These are phyloP conservation scores for Mimumesa dahlbomi DNA, from an alignment of 2,888 invertebrate genomes.

Conservation along the genomic window DNA sequence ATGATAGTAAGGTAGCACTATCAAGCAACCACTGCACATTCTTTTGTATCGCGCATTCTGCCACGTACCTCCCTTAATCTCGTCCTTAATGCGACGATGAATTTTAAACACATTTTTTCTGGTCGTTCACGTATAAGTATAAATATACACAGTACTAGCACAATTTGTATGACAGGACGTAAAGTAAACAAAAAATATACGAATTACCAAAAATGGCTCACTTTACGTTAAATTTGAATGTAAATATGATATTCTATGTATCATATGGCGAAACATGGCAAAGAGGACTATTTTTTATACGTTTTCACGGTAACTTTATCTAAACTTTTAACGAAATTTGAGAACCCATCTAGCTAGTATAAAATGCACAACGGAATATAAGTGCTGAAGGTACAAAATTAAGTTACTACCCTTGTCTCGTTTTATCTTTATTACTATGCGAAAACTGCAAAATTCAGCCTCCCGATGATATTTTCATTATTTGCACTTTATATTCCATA, in stretches of 20 bases:
- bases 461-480: conserved; percentile 28
- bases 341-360: conserved; percentile 67
- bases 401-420: conserved; percentile 52
- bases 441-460: conserved; percentile 36
- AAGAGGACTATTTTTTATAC: neutral
- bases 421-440: conserved; percentile 42
- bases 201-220: no score
- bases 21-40: conserved; percentile 44
- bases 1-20: conserved; percentile 32
- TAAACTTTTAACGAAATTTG: conserved; percentile 71
- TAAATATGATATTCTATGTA: no score
- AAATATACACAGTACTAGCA: no score
- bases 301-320: conserved; percentile 47
- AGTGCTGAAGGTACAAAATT: conserved; percentile 51
- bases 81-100: neutral
- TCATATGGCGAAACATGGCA: no score
- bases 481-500: conserved; percentile 18
- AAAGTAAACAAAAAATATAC: no score
- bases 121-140: no score
- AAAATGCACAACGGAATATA: conserved; percentile 43
- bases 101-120: neutral
- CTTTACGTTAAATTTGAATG: neutral
- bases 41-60: conserved; percentile 19
- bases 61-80: conserved; percentile 18
- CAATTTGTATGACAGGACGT: no score